Conservation (phyloP, 1,140 invertebrate genomes). For the Plutomurus gul region DNA sequence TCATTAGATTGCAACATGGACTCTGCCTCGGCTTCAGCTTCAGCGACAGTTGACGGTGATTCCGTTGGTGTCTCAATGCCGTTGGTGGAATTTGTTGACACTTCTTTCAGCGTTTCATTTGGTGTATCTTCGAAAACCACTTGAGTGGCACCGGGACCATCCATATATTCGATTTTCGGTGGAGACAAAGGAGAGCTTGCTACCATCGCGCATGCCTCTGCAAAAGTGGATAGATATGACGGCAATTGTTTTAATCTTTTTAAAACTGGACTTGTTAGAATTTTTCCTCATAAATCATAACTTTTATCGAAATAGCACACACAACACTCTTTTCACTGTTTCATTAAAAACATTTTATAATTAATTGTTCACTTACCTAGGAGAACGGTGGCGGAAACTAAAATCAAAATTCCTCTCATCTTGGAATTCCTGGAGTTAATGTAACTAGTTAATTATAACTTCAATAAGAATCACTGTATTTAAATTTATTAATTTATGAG, state of each 20-base stretch:
- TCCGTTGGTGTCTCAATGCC: not conserved
- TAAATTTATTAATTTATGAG: no score
- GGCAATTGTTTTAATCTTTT: no score
- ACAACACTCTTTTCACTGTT: not conserved
- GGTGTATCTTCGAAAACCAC: constrained; percentile 7
- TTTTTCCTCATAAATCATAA: no score
- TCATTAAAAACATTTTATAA: not conserved
- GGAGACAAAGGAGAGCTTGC: not conserved
- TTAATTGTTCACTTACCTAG: not conserved
- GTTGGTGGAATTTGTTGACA: not conserved
- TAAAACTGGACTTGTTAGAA: no score
- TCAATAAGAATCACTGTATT: no score
- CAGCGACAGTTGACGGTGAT: not conserved
- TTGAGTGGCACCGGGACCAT: not conserved
- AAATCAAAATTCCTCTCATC: constrained; percentile 13
- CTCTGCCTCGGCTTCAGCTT: not conserved
- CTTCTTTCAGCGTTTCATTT: not conserved
- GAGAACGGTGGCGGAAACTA: not conserved
- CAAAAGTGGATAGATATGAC: not conserved
- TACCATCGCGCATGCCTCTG: not conserved
- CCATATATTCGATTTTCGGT: constrained; percentile 15
- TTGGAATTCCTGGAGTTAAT: not conserved
- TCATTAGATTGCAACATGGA: not conserved
- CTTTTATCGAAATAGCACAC: no score
- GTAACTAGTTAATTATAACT: no score